phyloP scores from a whole-genome alignment of 2,888 invertebrate species.

The Eupithecia abbreviata region DNA sequence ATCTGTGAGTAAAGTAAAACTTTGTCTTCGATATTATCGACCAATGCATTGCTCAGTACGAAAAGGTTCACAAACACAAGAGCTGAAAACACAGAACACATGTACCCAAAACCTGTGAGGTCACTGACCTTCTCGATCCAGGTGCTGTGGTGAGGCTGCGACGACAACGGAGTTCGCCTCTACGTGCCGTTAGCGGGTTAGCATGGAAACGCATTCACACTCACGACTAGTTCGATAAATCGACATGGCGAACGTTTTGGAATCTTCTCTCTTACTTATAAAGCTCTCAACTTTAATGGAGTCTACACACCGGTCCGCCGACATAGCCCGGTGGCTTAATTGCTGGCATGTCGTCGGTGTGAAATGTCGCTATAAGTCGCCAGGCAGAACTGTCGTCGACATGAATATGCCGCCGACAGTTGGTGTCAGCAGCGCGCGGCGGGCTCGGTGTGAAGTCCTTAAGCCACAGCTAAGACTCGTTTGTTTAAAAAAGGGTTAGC shows the following conservation, averaged over 20 bases:
- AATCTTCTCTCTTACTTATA: slow-evolving; percentile 12
- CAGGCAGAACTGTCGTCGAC: neutral
- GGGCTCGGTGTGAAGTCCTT: neutral
- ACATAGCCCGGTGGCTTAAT: neutral
- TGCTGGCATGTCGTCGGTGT: neutral
- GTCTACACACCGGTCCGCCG: neutral
- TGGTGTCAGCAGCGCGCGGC: neutral
- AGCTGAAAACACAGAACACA: slow-evolving; percentile 44
- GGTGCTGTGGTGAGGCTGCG: slow-evolving; percentile 86
- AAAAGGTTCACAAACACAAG: slow-evolving; percentile 36
- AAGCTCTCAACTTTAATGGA: neutral
- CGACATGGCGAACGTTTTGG: slow-evolving; percentile 46
- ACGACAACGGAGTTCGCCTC: slow-evolving; percentile 77
- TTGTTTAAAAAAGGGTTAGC: neutral
- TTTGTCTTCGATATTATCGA: neutral
- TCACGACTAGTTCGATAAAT: slow-evolving; percentile 60
- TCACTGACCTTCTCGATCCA: slow-evolving; percentile 94
- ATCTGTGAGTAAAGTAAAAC: neutral
- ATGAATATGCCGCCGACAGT: neutral
- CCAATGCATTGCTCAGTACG: slow-evolving; percentile 24
- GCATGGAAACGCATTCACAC: slow-evolving; percentile 83
- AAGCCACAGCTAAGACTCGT: neutral
- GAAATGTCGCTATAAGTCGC: neutral
- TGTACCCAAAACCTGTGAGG: slow-evolving; percentile 49
- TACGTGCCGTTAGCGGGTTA: slow-evolving; percentile 83